These are phyloP conservation scores for Hucho hucho DNA, from an alignment of 2,113 vertebrate species.

Conservation along the genomic window DNA sequence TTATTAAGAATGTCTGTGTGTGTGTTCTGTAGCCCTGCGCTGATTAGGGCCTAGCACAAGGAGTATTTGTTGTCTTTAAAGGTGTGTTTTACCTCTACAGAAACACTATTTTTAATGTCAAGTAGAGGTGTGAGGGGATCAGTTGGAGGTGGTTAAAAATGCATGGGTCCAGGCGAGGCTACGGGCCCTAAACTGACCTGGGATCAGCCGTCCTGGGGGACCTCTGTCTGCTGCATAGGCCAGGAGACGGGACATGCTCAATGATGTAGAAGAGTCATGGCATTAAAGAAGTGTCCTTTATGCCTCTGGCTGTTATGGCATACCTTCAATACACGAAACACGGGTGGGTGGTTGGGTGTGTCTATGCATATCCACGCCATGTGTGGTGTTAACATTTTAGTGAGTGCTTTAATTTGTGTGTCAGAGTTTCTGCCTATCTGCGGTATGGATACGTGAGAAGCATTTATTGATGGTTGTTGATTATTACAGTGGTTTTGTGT, in stretches of 20 bases:
- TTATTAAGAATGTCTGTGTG: background rate
- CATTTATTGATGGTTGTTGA: no score
- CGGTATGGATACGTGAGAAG: constrained; percentile 18
- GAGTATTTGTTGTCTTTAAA: constrained; percentile 41
- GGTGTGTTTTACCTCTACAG: constrained; percentile 27
- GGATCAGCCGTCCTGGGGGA: constrained; percentile 64
- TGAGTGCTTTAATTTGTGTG: background rate
- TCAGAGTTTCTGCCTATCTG: background rate
- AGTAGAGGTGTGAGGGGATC: constrained; percentile 39
- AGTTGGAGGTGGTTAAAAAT: constrained; percentile 71
- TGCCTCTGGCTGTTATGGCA: constrained; percentile 38
- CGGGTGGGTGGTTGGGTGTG: background rate
- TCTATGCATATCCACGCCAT: constrained; percentile 1
- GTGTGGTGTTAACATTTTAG: background rate
- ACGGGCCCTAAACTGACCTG: constrained; percentile 48
- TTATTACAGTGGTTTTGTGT: no score
- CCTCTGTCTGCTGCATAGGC: constrained; percentile 46
- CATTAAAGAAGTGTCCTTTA: constrained; percentile 55
- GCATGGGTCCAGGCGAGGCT: constrained; percentile 62
- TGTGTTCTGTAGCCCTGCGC: constrained; percentile 11
- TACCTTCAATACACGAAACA: constrained; percentile 24
- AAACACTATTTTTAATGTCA: background rate
- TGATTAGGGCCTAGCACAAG: constrained; percentile 33
- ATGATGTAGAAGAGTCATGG: constrained; percentile 54
- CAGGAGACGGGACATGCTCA: constrained; percentile 50